Base-by-base conservation (phyloP, 1,140 invertebrate species). In the Trialeurodes vaporariorum region DNA sequence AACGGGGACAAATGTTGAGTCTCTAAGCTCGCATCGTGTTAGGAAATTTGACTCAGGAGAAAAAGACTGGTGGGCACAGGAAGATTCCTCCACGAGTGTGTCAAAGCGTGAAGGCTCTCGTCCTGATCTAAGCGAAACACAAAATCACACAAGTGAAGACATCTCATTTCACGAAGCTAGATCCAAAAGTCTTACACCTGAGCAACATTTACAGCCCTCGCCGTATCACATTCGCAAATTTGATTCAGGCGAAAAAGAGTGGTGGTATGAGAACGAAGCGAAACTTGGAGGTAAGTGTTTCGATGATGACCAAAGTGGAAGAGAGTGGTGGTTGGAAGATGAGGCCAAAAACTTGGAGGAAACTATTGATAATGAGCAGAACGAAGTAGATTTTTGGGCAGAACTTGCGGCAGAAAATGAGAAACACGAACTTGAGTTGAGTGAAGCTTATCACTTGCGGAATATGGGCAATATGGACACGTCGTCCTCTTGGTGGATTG, bases 11-110 rank as follows among this genome's bases (percentile, higher is more conserved):
- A 5, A 49, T 9, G 5, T 17, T 9, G 34, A 49, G 34, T 9
- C 5, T 49, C 5, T 49, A 17, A 49, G 34, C 17, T 17, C 34
- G 5, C n/a, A 63, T 2, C 64, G 61, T 1, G 61, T 71, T 5
- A 67, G 69, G 12, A 72, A 69, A 70, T 63, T 71, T 2, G 68
- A 73, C 58, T 75, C 73, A 21, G 70, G 70, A n/a, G 72, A 74
- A n/a, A 62, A 67, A 22, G 69, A 72, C 0, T 75, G 73, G 72
- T 76, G 74, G 75, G 59, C 66, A 22, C 24, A 62, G 22, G 27
- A 66, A 17, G 12, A 61, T 23, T 25, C 49, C 63, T 25, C 25
- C 17, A 58, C 17, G 17, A 40, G n/a, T n/a, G n/a, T n/a, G n/a
- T n/a, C n/a, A n/a, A n/a, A n/a, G n/a, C n/a, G n/a, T n/a, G 34